Base-by-base conservation (phyloP, 2,888 invertebrate genomes). In the Calameuta pallipes region DNA sequence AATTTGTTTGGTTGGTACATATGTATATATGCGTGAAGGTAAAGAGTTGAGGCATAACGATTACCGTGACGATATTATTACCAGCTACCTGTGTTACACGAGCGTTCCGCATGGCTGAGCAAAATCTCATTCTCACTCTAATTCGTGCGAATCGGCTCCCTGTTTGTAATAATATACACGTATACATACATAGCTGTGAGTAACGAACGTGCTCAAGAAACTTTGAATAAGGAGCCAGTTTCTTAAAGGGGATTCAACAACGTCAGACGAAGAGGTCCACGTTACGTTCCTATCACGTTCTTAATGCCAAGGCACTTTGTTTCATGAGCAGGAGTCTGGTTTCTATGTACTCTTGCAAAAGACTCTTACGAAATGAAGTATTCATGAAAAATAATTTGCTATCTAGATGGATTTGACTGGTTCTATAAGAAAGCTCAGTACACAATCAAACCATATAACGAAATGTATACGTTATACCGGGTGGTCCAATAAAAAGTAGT, bases 1-100 rank as follows among this genome's bases (percentile, higher is more conserved):
- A 9, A 56, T 56, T 6, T 56, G 9, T 56, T 23, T 9, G 23
- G 2, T 9, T 9, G 56, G 6, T 23, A 56, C 23, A 56, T 56
- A 56, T 56, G 56, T 23, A 23, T 41, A 41, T 15, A 56, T 23
- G 23, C 56, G 23, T 56, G 23, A 56, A 9, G 56, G 56, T 56
- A 56, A 30, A 71, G 71, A 71, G 71, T 34, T 34, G 71, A 33
- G 71, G 31, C 71, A 34, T 34, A 56, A 34, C 31, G 31, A 71
- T 71, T 71, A 71, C 31, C 31, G 3, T 15, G 71, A 13, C 56
- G 33, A 71, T 34, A 34, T 34, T 34, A 34, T 71, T 71, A 13
- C 71, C 31, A 34, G 81, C 82, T 85, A 81, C 85, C 81, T 76
- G 82, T 70, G 79, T 85, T 84, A 85, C 85, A 80, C 78, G 75